Percentiles rank a stretch among this genome's conserved stretches.
phyloP scores from a whole-genome alignment of 2,113 vertebrate genomes.

The Beaufortia kweichowensis region DNA sequence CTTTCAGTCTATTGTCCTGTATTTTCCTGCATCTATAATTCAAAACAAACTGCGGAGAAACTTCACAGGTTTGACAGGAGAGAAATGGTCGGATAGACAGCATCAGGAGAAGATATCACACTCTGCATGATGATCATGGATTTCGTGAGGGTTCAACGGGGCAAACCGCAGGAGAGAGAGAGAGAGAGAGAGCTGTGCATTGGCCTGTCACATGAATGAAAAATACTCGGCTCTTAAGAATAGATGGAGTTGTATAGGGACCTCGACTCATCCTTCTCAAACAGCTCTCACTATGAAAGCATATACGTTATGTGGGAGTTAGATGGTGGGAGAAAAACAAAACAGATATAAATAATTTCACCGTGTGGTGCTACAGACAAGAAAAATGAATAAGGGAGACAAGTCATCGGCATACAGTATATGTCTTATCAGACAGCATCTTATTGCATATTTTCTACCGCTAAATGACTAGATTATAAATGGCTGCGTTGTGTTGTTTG shows the following conservation, averaged over 20 bases:
- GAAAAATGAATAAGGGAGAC: slow-evolving; percentile 52
- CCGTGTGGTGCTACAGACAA: slow-evolving; percentile 48
- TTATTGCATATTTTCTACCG: slow-evolving; percentile 60
- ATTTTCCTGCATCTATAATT: background rate
- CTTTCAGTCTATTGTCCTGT: background rate
- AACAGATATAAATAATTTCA: slow-evolving; percentile 56
- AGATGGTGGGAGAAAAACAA: slow-evolving; percentile 46
- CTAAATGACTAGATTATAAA: slow-evolving; percentile 62
- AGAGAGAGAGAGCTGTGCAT: slow-evolving; percentile 13
- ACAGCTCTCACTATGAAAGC: slow-evolving; percentile 31
- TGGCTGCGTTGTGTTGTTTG: slow-evolving; percentile 52
- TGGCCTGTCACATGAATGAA: slow-evolving; percentile 31
- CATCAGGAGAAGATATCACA: background rate
- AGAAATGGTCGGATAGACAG: background rate
- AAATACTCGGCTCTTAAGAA: slow-evolving; percentile 45
- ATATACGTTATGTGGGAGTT: slow-evolving; percentile 39
- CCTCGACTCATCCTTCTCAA: slow-evolving; percentile 41
- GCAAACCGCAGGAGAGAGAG: slow-evolving; percentile 27
- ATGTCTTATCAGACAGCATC: slow-evolving; percentile 63
- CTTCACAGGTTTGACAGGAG: background rate
- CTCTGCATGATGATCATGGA: background rate
- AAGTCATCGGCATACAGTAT: slow-evolving; percentile 43
- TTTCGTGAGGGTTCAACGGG: slow-evolving; percentile 25
- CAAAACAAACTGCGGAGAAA: slow-evolving; percentile 1
- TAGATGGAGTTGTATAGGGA: slow-evolving; percentile 25